A percentile compares a stretch with the other conserved stretches of the same genome.
These are phyloP conservation scores for Trematocara caparti DNA, from an alignment of 2,797 vertebrate species.

Conservation along the genomic window DNA sequence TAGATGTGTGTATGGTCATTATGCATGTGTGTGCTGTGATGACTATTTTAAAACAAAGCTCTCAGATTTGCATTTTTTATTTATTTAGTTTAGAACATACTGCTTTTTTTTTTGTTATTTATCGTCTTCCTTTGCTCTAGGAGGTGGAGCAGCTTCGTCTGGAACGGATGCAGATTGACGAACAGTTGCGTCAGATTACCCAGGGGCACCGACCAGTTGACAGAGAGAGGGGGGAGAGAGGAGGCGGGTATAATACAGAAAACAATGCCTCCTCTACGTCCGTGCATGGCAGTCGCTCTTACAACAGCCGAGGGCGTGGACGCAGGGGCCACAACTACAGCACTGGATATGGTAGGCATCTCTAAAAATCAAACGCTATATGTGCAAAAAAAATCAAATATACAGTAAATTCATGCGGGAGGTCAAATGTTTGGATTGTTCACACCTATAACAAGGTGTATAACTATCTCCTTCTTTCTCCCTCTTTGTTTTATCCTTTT, in stretches of 20 bases:
- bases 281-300: constrained; percentile 86
- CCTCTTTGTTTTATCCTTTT: background rate
- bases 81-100: background rate
- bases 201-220: constrained; percentile 88
- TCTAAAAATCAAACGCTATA: background rate
- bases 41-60: background rate
- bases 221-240: constrained; percentile 75
- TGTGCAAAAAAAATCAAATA: background rate
- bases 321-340: constrained; percentile 90
- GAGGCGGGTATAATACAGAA: constrained; percentile 78
- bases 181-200: constrained; percentile 93
- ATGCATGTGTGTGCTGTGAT: background rate
- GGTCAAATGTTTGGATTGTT: background rate
- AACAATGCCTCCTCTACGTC: constrained; percentile 77
- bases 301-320: constrained; percentile 89
- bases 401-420: background rate
- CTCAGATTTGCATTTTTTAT: background rate
- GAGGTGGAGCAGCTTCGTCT: constrained; percentile 95
- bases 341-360: constrained; percentile 86
- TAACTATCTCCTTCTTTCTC: background rate
- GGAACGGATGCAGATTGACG: constrained; percentile 96
- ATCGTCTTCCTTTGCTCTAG: constrained; percentile 55
- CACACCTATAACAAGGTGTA: background rate
- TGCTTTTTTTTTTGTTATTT: background rate
- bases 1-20: constrained; percentile 56